Evolutionary conservation across 2,888 invertebrate genomes (phyloP).

Genomic region (Caenorhabditis doughertyi): DNA sequence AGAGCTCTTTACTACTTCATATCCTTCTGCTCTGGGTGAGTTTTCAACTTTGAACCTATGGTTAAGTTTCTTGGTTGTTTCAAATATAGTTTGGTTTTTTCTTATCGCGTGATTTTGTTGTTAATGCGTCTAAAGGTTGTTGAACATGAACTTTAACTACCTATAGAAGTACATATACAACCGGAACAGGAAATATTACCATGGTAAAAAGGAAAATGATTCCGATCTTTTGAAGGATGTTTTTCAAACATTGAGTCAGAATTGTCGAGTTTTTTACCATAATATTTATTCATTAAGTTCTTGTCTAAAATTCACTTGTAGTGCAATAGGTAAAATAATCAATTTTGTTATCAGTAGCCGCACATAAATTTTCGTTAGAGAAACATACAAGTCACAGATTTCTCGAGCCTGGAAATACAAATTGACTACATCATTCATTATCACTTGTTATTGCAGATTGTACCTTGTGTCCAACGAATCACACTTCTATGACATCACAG

Average conservation of each 20-base stretch:
- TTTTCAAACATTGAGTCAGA: too few relatives aligned
- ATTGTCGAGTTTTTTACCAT: background rate
- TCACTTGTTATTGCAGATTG: conserved; percentile 54
- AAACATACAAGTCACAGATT: background rate
- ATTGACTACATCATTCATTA: background rate
- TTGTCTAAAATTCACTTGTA: background rate
- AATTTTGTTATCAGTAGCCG: conserved; percentile 27
- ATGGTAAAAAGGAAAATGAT: too few relatives aligned
- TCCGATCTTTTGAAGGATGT: too few relatives aligned
- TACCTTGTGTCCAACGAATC: conserved; percentile 75
- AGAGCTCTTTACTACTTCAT: conserved; percentile 75
- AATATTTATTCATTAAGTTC: background rate
- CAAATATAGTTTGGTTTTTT: background rate
- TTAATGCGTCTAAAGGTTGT: background rate
- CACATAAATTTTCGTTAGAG: background rate
- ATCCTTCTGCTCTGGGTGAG: conserved; percentile 75
- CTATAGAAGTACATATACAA: too few relatives aligned
- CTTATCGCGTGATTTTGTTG: conserved; percentile 19
- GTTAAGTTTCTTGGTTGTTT: too few relatives aligned
- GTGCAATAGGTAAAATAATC: background rate
- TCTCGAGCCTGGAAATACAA: background rate
- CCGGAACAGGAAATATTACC: too few relatives aligned
- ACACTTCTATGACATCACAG: conserved; percentile 76
- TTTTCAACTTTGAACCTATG: conserved; percentile 7
- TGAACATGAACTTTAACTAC: too few relatives aligned